Percentiles rank a stretch among this genome's conserved stretches.
Evolutionary conservation across 2,888 invertebrate genomes (phyloP).

Genomic region (Bruchidius siliquastri): DNA sequence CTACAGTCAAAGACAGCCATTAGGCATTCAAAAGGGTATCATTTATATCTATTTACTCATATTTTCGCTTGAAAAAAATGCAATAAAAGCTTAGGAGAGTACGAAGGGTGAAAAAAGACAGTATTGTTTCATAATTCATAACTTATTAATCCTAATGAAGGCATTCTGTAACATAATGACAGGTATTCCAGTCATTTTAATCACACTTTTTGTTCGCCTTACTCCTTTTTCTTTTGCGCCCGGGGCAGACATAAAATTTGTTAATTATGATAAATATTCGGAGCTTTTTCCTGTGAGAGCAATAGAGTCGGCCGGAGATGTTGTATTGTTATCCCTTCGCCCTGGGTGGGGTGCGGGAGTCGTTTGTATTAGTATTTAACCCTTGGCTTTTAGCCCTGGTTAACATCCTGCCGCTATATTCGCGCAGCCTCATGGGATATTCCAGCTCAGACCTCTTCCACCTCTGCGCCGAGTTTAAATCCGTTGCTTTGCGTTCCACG

Average conservation of each 20-base stretch:
- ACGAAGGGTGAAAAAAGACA: conserved; percentile 16
- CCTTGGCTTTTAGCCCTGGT: conserved; percentile 47
- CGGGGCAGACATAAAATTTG: conserved; percentile 46
- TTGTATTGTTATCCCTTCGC: conserved; percentile 47
- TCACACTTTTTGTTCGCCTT: conserved; percentile 43
- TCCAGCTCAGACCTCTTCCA: conserved; percentile 2
- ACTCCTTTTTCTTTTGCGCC: conserved; percentile 42
- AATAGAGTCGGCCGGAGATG: conserved; percentile 45
- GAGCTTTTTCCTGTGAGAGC: conserved; percentile 50
- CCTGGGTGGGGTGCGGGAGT: conserved; percentile 30
- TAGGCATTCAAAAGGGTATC: not conserved
- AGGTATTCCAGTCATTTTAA: conserved; percentile 41
- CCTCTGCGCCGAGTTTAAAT: conserved; percentile 16
- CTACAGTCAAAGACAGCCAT: conserved; percentile 11
- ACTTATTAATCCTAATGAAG: conserved; percentile 29
- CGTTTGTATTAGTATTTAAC: conserved; percentile 49
- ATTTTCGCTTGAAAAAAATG: not conserved
- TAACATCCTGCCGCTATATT: conserved; percentile 47
- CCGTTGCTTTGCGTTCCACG: not conserved
- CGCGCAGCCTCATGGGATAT: conserved; percentile 44
- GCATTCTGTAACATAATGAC: conserved; percentile 31
- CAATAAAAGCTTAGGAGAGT: conserved; percentile 1
- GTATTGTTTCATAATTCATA: conserved; percentile 23
- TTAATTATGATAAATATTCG: conserved; percentile 52
- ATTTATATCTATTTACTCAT: not conserved